Conservation (phyloP, 2,113 vertebrate genomes). For the Serinus canaria region DNA sequence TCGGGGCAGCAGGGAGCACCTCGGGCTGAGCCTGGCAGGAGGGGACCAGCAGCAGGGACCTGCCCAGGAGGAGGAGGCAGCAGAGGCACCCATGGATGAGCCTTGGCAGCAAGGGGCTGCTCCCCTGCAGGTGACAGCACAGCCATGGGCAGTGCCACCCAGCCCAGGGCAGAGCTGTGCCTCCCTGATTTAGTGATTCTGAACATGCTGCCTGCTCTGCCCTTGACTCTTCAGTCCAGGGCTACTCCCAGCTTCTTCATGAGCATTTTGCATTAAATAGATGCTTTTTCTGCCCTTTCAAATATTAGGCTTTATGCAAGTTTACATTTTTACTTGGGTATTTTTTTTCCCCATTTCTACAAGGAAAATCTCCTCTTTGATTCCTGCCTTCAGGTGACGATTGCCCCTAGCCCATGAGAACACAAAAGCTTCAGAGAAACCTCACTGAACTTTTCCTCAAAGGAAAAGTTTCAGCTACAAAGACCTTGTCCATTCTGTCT, state of each 20-base stretch:
- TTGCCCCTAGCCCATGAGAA: neutral
- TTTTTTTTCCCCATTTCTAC: neutral
- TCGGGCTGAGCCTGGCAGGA: neutral
- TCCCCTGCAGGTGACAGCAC: neutral
- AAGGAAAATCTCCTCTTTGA: neutral
- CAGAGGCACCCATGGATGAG: neutral
- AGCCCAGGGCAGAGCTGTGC: rapidly evolving
- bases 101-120: neutral
- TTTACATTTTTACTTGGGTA: neutral
- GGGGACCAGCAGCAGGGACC: neutral
- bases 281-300: neutral
- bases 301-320: neutral
- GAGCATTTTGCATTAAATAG: neutral
- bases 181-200: neutral
- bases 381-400: neutral
- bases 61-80: neutral
- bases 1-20: neutral
- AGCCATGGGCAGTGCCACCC: neutral
- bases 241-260: neutral
- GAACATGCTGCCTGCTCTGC: neutral
- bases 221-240: neutral
- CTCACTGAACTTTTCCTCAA: neutral
- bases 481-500: neutral
- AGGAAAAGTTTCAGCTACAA: neutral
- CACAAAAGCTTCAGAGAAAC: neutral